Percentiles rank a stretch among this genome's conserved stretches.
Evolutionary conservation across 2,797 vertebrate species (phyloP).

Genomic region (Carcharodon carcharias): DNA sequence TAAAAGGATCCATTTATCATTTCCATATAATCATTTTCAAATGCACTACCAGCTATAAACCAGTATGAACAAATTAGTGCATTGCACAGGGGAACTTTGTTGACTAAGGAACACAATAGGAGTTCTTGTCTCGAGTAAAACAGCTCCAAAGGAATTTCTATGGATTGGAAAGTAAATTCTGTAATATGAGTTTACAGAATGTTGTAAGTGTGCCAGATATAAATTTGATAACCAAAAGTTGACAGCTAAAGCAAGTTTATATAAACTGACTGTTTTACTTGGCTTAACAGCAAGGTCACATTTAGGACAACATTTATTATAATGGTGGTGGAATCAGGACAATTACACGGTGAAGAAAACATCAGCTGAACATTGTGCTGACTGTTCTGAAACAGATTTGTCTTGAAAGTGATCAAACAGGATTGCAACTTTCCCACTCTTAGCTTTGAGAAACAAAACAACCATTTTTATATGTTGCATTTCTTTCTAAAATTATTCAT

Average conservation of each 20-base stretch:
- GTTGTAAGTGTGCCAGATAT: background rate
- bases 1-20: conserved; percentile 1
- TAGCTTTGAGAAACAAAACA: background rate
- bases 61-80: background rate
- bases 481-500: background rate
- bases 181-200: conserved; percentile 5
- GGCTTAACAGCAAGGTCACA: conserved; percentile 25
- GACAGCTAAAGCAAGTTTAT: conserved; percentile 19
- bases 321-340: conserved; percentile 13
- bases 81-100: background rate
- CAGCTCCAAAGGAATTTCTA: background rate
- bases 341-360: background rate
- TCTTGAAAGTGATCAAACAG: background rate
- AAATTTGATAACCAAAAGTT: background rate
- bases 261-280: conserved; percentile 32
- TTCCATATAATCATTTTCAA: background rate
- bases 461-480: background rate
- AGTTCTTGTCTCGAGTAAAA: background rate
- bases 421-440: no score
- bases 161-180: background rate
- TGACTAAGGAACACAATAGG: background rate
- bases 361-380: background rate
- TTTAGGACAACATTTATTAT: conserved; percentile 16
- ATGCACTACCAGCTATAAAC: background rate
- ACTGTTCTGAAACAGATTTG: background rate